Conservation (phyloP, 2,797 vertebrate species). For the Phaenicophaeus curvirostris region DNA sequence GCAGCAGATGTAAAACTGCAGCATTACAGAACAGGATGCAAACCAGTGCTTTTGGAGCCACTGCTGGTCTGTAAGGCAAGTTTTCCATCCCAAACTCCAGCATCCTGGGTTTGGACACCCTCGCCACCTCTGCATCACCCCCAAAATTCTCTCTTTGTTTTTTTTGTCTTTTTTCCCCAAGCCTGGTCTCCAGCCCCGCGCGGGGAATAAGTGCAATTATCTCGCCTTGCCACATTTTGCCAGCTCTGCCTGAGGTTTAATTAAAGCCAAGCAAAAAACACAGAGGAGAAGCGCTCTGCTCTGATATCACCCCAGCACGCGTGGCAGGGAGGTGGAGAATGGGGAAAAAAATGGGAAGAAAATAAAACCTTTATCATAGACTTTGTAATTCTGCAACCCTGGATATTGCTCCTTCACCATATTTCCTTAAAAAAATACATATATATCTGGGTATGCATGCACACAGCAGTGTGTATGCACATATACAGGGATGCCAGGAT, state of each 20-base stretch:
- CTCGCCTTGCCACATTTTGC: slow-evolving; percentile 80
- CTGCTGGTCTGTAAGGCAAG: not conserved
- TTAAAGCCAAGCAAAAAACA: slow-evolving; percentile 83
- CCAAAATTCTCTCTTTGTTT: not conserved
- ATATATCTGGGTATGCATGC: not conserved
- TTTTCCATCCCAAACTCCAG: not conserved
- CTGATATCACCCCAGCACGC: slow-evolving; percentile 72
- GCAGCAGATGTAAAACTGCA: not conserved
- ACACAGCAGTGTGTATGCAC: not conserved
- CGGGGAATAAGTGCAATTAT: slow-evolving; percentile 81
- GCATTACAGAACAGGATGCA: not conserved
- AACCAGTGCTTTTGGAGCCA: rapidly evolving
- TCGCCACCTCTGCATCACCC: not conserved
- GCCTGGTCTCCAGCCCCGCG: slow-evolving; percentile 67
- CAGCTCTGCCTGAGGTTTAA: slow-evolving; percentile 83
- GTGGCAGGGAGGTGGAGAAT: not conserved
- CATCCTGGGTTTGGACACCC: rapidly evolving
- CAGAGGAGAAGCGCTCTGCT: slow-evolving; percentile 71
- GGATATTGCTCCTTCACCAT: slow-evolving; percentile 56
- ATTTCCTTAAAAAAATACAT: slow-evolving; percentile 52
- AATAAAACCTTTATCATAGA: slow-evolving; percentile 50
- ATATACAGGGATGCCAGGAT: not conserved
- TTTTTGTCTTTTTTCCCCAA: rapidly evolving
- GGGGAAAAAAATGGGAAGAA: not conserved
- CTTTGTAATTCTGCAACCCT: slow-evolving; percentile 62